Percentiles rank a stretch among this genome's conserved stretches.
Conservation (phyloP, 1,140 invertebrate species). For the Tetragnatha versicolor region DNA sequence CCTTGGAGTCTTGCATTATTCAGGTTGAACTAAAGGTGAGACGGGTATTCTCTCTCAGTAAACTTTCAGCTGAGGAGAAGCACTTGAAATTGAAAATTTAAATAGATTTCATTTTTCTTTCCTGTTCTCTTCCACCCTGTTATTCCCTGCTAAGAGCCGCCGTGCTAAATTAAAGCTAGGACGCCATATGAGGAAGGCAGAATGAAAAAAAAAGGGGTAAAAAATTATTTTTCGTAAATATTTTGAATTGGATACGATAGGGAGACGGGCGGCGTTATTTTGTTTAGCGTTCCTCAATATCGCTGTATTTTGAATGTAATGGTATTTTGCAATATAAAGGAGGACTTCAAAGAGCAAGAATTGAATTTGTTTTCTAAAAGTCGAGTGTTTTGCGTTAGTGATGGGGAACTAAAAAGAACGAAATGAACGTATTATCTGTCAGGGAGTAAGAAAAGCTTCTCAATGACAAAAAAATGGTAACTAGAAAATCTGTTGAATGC, state of each 20-base stretch:
- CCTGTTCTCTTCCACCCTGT: neutral
- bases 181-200: neutral
- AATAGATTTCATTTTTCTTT: conserved; percentile 44
- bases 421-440: too few species aligned
- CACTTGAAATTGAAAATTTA: conserved; percentile 51
- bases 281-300: neutral
- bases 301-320: neutral
- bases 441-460: too few species aligned
- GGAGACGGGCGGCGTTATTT: neutral
- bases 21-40: conserved; percentile 15
- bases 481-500: too few species aligned
- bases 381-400: too few species aligned
- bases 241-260: neutral
- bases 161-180: conserved; percentile 35
- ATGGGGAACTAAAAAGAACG: too few species aligned
- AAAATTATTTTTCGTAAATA: conserved; percentile 36
- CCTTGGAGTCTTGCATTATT: conserved; percentile 22
- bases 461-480: too few species aligned
- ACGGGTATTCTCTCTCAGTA: neutral
- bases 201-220: neutral
- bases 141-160: neutral
- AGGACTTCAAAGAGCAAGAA: neutral
- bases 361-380: too few species aligned
- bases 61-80: conserved; percentile 20
- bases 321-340: neutral